These are phyloP conservation scores for Myiotriccus ornatus DNA, from an alignment of 2,797 vertebrate genomes.

Conservation along the genomic window DNA sequence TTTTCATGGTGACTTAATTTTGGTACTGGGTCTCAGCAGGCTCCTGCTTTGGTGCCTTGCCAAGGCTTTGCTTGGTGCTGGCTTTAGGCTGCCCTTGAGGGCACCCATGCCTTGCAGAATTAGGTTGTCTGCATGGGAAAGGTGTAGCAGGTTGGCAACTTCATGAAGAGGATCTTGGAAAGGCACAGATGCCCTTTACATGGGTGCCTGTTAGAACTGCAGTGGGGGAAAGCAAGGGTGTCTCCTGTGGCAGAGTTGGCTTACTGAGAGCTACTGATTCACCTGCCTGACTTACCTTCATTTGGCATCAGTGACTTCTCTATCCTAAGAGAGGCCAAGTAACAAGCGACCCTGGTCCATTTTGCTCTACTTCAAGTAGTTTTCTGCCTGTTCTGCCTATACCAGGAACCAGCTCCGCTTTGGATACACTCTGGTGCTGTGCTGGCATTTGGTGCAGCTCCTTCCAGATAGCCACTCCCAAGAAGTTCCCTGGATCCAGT, in stretches of 20 bases:
- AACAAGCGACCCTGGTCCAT: background rate
- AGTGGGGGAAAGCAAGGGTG: background rate
- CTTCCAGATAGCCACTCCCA: background rate
- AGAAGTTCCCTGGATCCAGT: background rate
- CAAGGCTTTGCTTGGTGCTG: background rate
- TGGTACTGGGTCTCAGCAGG: background rate
- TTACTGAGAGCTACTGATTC: background rate
- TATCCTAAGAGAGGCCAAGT: background rate
- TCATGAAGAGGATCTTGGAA: background rate
- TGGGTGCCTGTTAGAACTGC: background rate
- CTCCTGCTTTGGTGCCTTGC: background rate
- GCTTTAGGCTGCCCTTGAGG: background rate
- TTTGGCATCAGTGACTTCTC: background rate
- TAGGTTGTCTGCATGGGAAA: background rate
- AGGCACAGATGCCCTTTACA: background rate
- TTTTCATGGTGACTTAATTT: background rate
- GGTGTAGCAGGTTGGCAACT: background rate
- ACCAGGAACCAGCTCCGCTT: background rate
- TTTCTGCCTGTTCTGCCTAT: background rate
- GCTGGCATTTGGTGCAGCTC: background rate
- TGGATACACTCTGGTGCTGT: background rate
- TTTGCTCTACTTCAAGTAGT: background rate
- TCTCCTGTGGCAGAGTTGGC: background rate
- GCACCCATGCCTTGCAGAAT: background rate
- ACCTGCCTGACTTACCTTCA: background rate